Base-by-base conservation (phyloP, 2,113 vertebrate species). In the Gambusia holbrooki region DNA sequence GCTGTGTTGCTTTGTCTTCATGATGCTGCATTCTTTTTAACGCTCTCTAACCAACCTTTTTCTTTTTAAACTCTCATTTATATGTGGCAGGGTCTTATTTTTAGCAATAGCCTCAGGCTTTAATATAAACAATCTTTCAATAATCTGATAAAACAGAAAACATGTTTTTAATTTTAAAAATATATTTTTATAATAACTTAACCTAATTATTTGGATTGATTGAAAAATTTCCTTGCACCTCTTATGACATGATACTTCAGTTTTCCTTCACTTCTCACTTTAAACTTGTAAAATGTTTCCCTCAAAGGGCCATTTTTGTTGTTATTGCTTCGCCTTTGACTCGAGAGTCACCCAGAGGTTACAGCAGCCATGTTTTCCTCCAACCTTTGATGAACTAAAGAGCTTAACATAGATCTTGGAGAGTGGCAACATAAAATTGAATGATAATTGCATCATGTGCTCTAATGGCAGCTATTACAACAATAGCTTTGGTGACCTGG, bases 401-500 rank as follows among this genome's bases (percentile, higher is more conserved):
- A 75, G 78, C 84, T 85, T 65, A 80, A 82, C 80, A 82, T 51
- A 69, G 88, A 87, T 70, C 70, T 77, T 70, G 68, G 40, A 83
- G 73, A 61, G 74, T 25, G 19, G 37, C 48, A 62, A 74, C 73
- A 82, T 70, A 73, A 88, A 88, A 89, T 85, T 70, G 84, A 89
- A 84, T 58, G 75, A 92, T 92, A 88, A 93, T 91, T 90, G 82
- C 81, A 88, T 93, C 89, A 86, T 92, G 86, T 84, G 87, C 77
- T 85, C 81, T 90, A 88, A 92, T 91, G 83, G 91, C 84, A 74
- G 87, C 82, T 61, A 82, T 92, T 87, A 87, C 77, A 81, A 92
- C 91, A 92, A 93, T 84, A 77, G 88, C 5, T 62, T 66, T 58
- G 54, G 67, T 89, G 91, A 92, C 91, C 88, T 78, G 76, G 80